Evolutionary conservation across 2,888 invertebrate genomes (phyloP), one percentile per base, ranked within the genome.

Genomic region (Eugnorisma glareosa): DNA sequence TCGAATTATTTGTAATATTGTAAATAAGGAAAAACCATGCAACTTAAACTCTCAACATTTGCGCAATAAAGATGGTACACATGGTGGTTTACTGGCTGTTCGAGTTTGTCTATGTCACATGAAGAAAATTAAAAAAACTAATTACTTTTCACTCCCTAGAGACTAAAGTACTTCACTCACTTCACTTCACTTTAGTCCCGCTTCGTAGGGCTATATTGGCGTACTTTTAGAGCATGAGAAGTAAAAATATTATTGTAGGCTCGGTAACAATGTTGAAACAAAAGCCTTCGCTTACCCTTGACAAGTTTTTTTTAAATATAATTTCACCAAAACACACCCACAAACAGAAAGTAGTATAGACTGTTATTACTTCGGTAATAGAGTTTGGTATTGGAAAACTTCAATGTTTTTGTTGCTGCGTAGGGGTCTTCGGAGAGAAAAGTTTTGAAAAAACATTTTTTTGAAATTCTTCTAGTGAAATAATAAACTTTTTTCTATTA

Each of bases 361-460:
- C 75, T 73, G 80, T 83, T 83, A 86, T 86, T 81, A 81, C 87
- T 85, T 86, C 7, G 61, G 85, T 86, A 85, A 86, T 86, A 83
- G 83, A 86, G 81, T 86, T 85, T 74, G 75, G 72, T 86, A 86
- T 86, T 87, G 87, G 85, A 85, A 83, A 87, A 85, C 75, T 87
- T 86, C 75, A 85, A 86, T 87, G 81, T 80, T 80, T 83, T 87
- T 75, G 76, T 86, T 67, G 64, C 75, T 80, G 73, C 57, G 71
- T 73, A 66, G 81, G 81, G 61, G 73, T 84, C 72, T 78, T 59
- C 64, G 45, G n/a, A 35, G n/a, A 35, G 57, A 31, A 82, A 76
- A 72, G 35, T 70, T 75, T 6, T 61, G 48, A 18, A 67, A 77
- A 76, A 54, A 40, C 54, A 48, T 67, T 71, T 71, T 70, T 82